Base-by-base conservation (phyloP, 2,113 vertebrate species). In the Chamaea fasciata region DNA sequence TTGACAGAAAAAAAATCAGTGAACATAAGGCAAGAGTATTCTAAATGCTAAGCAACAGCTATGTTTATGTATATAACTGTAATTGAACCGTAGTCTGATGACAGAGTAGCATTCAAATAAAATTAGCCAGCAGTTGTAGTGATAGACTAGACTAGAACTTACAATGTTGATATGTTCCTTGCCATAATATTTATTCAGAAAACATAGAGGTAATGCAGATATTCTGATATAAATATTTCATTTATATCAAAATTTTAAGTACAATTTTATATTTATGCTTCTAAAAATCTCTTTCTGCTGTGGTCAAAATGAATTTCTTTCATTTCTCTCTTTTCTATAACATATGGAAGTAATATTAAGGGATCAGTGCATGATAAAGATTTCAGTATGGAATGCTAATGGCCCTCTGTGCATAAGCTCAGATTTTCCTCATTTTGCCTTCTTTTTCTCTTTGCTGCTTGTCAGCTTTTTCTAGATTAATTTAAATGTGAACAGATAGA, bases 71-170 rank as follows among this genome's bases (percentile, higher is more conserved):
- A 80, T 90, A 73, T 83, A 77, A 77, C 50, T 65, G 87, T 91
- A 96, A 94, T 52, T 95, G 94, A 96, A 70, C 71, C 68, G 75
- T 59, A 74, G 28, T 86, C 59, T 81, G 85, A 85, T 95, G 85
- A 77, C 67, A 89, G 57, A 80, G 56, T 63, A 83, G 10, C 55
- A 70, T 86, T 96, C 79, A 87, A 90, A 91, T 74, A 80, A 86
- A 95, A 97, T 93, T 90, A 93, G 35, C 92, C 89, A 91, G 78
- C 67, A 90, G 59, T 94, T 93, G 79, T 80, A 91, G 87, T 1
- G 35, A 74, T 74, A 96, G 81, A 94, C 84, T 88, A 83, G 71
- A 70, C 62, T 76, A 73, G 46, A 85, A 82, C 37, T 80, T 67
- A 39, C 84, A 91, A 41, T 94, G 86, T 85, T 91, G 55, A n/a